A percentile compares a stretch with the other conserved stretches of the same genome.
Evolutionary conservation across 1,140 invertebrate species (phyloP).

Genomic region (silkworm (Bombyx mori)): ASM3026992v2 NC_085128.1:2994501-2995000

Average conservation of each 20-base stretch:
- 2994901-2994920: slow-evolving; percentile 83
- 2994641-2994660: slow-evolving; percentile 66
- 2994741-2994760: slow-evolving; percentile 66
- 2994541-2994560: slow-evolving; percentile 81
- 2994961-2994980: neutral
- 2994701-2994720: slow-evolving; percentile 52
- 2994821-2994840: slow-evolving; percentile 42
- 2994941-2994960: slow-evolving; percentile 83
- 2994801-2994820: slow-evolving; percentile 47
- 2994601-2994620: slow-evolving; percentile 49
- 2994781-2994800: slow-evolving; percentile 38
- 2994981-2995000: neutral
- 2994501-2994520: slow-evolving; percentile 86
- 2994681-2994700: slow-evolving; percentile 49
- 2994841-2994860: slow-evolving; percentile 41
- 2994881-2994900: slow-evolving; percentile 84
- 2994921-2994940: slow-evolving; percentile 88
- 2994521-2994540: slow-evolving; percentile 83
- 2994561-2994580: slow-evolving; percentile 78
- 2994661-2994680: slow-evolving; percentile 51
- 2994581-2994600: slow-evolving; percentile 70
- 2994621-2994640: slow-evolving; percentile 66
- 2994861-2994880: slow-evolving; percentile 72
- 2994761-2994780: slow-evolving; percentile 63
- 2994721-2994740: slow-evolving; percentile 58